Base-by-base conservation (phyloP, 2,888 invertebrate species). In the Morinoia aosen region DNA sequence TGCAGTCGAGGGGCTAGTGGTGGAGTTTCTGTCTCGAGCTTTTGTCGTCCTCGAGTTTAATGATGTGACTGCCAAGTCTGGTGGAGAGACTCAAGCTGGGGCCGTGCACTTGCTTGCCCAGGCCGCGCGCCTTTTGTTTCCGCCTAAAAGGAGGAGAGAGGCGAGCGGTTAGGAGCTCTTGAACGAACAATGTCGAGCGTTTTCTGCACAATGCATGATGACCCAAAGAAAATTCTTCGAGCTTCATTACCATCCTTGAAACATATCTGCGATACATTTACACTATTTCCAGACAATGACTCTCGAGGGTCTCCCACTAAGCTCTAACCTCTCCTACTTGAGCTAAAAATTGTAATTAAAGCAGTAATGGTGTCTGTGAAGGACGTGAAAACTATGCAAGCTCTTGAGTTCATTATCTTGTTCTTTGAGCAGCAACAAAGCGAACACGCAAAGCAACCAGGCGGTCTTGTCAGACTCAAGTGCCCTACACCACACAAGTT, bases 281-380 rank as follows among this genome's bases (percentile, higher is more conserved):
- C 93, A 48, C 93, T 56, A 93, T 93, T 93, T 93, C 25, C 25
- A 33, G 57, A 93, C 93, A 93, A 93, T 93, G 93, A 93, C 39
- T 93, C 93, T 93, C 93, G 33, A 93, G 93, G 57, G 93, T 93
- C 93, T 93, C 93, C 93, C 93, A 93, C 93, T 93, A 93, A 93
- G 93, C 93, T 93, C 12, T 48, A 93, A 93, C 93, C 93, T 93
- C 93, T 56, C 57, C 93, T 57, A 93, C 93, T 93, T 57, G 57
- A 93, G 93, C 57, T 93, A 57, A 93, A 93, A 93, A 93, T 93
- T 39, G 93, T 57, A 56, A 93, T 93, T 93, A 93, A 93, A 93
- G 93, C 93, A 57, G 57, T 93, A 93, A 93, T 93, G 93, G 93
- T 93, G 33, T 33, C 5, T 33, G 93, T 57, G 93, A 93, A 93